Conservation (phyloP, 1,140 invertebrate species). For the Nilaparvata lugens region DNA sequence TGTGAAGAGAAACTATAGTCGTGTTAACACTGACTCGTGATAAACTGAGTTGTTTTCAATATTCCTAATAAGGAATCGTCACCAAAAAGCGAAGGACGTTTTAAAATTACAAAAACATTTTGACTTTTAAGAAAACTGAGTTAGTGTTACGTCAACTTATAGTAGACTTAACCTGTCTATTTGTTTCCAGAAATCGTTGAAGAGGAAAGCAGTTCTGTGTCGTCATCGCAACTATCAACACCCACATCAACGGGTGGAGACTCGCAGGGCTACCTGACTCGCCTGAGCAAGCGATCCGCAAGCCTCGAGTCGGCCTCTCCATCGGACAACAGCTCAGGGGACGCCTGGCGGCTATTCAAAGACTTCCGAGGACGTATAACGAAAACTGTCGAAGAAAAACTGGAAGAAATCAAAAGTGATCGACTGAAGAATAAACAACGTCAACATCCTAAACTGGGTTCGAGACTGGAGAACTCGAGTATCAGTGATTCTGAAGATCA, state of each 20-base stretch:
- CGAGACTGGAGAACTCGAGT: slow-evolving; percentile 42
- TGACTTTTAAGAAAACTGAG: too few relatives aligned
- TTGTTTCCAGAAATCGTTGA: neutral
- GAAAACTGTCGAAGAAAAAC: slow-evolving; percentile 53
- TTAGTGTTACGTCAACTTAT: too few relatives aligned
- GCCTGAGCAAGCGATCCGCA: slow-evolving; percentile 10
- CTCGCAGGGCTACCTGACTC: slow-evolving; percentile 11
- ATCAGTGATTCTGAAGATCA: slow-evolving; percentile 47
- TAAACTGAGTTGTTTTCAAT: too few relatives aligned
- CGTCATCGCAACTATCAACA: neutral
- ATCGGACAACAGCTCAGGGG: neutral
- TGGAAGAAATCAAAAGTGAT: slow-evolving; percentile 46
- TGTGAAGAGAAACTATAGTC: too few relatives aligned
- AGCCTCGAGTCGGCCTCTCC: slow-evolving; percentile 13
- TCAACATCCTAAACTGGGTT: slow-evolving; percentile 22
- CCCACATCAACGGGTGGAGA: neutral
- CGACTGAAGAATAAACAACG: slow-evolving; percentile 32
- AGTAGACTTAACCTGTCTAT: too few relatives aligned
- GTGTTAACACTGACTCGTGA: too few relatives aligned
- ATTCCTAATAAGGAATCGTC: too few relatives aligned
- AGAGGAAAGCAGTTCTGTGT: neutral
- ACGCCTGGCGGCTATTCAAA: slow-evolving; percentile 20
- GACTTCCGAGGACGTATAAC: slow-evolving; percentile 44
- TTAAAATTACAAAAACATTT: too few relatives aligned
- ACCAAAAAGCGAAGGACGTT: too few relatives aligned